Base-by-base conservation (phyloP, 2,888 invertebrate genomes). In the Xylophagus ater region DNA sequence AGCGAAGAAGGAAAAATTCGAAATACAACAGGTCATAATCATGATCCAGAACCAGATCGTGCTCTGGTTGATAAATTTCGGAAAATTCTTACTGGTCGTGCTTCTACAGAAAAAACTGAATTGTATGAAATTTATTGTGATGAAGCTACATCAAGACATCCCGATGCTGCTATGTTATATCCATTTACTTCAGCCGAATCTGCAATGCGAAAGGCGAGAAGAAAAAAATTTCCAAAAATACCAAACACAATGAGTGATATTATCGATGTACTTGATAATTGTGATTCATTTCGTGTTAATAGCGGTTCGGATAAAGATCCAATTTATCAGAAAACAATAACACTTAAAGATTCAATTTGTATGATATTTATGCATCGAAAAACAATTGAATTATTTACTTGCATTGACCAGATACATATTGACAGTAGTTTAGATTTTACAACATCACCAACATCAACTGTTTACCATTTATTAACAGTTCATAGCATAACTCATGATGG, bases 191-290 rank as follows among this genome's bases (percentile, higher is more conserved):
- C 49, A 10, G 54, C 54, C 2, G 52, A 53, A 30, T 52, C 51
- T 19, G 52, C 54, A 26, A 54, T 54, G 54, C 41, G 54, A 4
- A 54, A 54, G 38, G 53, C 54, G 2, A 43, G 54, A 7, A 45
- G 51, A 4, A 54, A 54, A 30, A 49, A 52, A 41, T 36, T 52
- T 2, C 53, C 53, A 5, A 43, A 47, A 18, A 41, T 45, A 2
- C 49, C 51, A 10, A 47, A 50, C 4, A 49, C 40, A 23, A 43
- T 52, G 1, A 40, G 44, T 5, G 52, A 52, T 20, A 45, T 53
- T 9, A 49, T 49, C 6, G 44, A 49, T 25, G 45, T 51, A 10
- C 39, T 53, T 26, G 47, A 46, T n/a, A 45, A 47, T 9, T 45
- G 46, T 1, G 48, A 51, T 23, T 43, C 51, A 34, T 51, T 53